Base-by-base conservation (phyloP, 2,888 invertebrate species). In the Fragum fragum region DNA sequence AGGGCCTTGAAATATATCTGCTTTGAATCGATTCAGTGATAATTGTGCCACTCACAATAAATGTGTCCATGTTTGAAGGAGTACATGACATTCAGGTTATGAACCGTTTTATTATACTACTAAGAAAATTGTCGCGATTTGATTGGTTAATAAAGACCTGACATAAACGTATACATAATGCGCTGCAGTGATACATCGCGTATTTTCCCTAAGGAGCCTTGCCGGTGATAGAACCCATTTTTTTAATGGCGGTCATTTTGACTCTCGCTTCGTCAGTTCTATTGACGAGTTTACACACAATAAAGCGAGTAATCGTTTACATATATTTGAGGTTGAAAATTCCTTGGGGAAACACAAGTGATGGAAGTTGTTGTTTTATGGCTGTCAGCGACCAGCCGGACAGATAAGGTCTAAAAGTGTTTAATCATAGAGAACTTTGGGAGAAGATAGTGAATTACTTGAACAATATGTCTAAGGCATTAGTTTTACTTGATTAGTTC, bases 341-440 rank as follows among this genome's bases (percentile, higher is more conserved):
- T 84, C 23, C 36, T 63, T 7, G 80, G 78, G 3, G 36, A 42
- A 0, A 77, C 77, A n/a, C 80, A 23, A 52, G 47, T n/a, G 78
- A 81, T 66, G 80, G 80, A 0, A 80, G 80, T 53, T 84, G 83
- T 36, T 80, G 26, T 52, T 83, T 80, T 23, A 76, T 75, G 84
- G 53, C 80, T 1, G 39, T 84, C 1, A 57, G 57, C 73, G 78
- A 78, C 57, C 78, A 84, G 53, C 66, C 77, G 23, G 78, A 77
- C 21, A 59, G 63, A 26, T 18, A 61, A 7, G 29, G 52, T 3
- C 32, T 32, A 14, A 32, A 47, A 1, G 16, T 0, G 28, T 7
- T 26, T 11, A 75, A 72, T 32, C 83, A 80, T 47, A 59, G 18
- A 3, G 57, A 79, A 26, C 71, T 83, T 1, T 70, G 79, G 57